Conservation (phyloP, 2,888 invertebrate genomes). For the Nezara viridula region DNA sequence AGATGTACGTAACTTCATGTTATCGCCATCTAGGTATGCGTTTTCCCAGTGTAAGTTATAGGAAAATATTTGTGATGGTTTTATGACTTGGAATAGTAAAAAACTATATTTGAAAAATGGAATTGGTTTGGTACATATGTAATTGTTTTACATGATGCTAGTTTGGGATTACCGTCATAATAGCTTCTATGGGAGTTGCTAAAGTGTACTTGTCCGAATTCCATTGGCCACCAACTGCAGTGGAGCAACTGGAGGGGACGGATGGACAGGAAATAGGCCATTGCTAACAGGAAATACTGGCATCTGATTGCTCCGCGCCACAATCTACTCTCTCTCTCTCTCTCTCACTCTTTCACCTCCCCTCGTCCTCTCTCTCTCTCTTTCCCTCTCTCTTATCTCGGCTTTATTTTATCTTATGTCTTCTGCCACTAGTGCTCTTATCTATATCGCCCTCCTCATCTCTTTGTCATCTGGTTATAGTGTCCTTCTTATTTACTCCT, state of each 20-base stretch:
- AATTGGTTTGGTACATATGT: background rate
- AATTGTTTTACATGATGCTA: background rate
- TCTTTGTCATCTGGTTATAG: slow-evolving; percentile 53
- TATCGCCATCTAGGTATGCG: too few species aligned
- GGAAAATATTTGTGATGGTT: too few species aligned
- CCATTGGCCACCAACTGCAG: background rate
- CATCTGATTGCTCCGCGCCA: slow-evolving; percentile 47
- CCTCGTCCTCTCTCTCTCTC: slow-evolving; percentile 60
- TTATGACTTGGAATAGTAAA: background rate
- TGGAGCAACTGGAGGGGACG: background rate
- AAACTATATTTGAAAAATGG: background rate
- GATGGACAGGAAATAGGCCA: slow-evolving; percentile 51
- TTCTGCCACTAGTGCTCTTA: slow-evolving; percentile 69
- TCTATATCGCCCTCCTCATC: slow-evolving; percentile 68
- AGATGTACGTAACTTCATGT: too few species aligned
- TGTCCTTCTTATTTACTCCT: slow-evolving; percentile 59
- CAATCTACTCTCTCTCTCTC: slow-evolving; percentile 24
- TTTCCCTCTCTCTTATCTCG: slow-evolving; percentile 63
- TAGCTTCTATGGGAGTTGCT: background rate
- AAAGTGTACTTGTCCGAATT: background rate
- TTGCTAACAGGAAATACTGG: slow-evolving; percentile 46
- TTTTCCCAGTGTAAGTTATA: too few species aligned
- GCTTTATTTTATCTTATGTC: slow-evolving; percentile 52
- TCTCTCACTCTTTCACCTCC: slow-evolving; percentile 36
- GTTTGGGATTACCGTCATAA: background rate